Evolutionary conservation across 2,113 vertebrate genomes (phyloP).

Genomic region (Cyanoramphus novaezelandiae): DNA sequence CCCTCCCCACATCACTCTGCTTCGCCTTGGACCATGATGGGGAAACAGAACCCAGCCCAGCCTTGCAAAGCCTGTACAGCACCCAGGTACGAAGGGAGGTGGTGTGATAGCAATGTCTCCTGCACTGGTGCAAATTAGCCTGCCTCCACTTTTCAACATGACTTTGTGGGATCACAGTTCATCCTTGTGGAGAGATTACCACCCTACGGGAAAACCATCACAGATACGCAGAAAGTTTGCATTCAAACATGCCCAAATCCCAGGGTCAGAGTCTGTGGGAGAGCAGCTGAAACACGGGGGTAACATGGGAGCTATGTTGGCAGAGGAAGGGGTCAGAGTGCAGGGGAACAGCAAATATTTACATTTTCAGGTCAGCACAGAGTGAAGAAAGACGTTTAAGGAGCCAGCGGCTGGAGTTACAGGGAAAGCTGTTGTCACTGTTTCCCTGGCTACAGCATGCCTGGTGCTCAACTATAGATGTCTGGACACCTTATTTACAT

Average conservation of each 20-base stretch:
- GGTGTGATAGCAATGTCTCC: background rate
- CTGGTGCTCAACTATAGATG: conserved; percentile 20
- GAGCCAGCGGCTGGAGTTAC: background rate
- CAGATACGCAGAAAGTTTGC: background rate
- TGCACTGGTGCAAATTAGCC: fast-evolving
- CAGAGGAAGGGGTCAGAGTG: background rate
- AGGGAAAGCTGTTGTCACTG: conserved; percentile 40
- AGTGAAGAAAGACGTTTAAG: conserved; percentile 17
- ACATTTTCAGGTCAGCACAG: conserved; percentile 17
- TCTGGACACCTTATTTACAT: conserved; percentile 59
- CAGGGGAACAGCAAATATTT: conserved; percentile 25
- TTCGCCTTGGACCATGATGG: fast-evolving
- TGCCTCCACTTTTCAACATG: fast-evolving
- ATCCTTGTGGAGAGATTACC: background rate
- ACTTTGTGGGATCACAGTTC: background rate
- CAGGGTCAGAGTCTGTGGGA: background rate
- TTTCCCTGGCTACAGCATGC: conserved; percentile 57
- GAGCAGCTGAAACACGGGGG: background rate
- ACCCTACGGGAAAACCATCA: background rate
- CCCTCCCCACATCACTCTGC: background rate
- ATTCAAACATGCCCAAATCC: background rate
- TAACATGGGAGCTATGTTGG: background rate
- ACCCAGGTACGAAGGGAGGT: fast-evolving
- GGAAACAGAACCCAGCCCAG: background rate
- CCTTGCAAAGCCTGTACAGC: background rate